phyloP scores from a whole-genome alignment of 1,140 invertebrate species.

The Aricia agestis region DNA sequence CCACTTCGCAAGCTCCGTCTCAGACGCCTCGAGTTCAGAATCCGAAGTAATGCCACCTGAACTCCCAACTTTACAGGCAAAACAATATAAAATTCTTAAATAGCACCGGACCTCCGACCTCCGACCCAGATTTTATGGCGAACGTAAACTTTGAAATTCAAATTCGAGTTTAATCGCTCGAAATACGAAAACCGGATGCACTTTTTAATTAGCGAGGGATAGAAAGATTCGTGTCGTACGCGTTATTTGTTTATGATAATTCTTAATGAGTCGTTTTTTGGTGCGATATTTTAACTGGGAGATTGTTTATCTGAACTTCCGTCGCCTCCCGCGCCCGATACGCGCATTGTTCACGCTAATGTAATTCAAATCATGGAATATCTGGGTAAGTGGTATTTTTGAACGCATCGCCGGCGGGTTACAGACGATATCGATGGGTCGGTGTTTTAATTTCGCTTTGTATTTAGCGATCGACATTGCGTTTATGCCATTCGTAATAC shows the following conservation, averaged over 20 bases:
- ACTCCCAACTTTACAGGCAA: neutral
- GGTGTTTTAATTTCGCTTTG: slow-evolving; percentile 60
- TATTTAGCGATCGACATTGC: slow-evolving; percentile 66
- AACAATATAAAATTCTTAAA: no score
- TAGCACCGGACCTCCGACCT: slow-evolving; percentile 42
- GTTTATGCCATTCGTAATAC: slow-evolving; percentile 59
- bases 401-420: slow-evolving; percentile 46
- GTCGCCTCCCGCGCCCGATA: slow-evolving; percentile 66
- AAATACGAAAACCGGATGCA: slow-evolving; percentile 56
- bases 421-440: slow-evolving; percentile 53
- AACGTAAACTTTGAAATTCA: slow-evolving; percentile 61
- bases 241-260: slow-evolving; percentile 9
- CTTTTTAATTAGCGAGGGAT: slow-evolving; percentile 63
- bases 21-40: slow-evolving; percentile 30
- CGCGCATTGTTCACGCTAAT: slow-evolving; percentile 74
- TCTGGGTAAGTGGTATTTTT: slow-evolving; percentile 71
- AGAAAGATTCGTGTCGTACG: neutral
- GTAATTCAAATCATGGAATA: slow-evolving; percentile 73
- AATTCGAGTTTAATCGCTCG: slow-evolving; percentile 62
- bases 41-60: slow-evolving; percentile 20
- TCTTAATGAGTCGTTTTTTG: slow-evolving; percentile 37
- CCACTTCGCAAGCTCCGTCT: slow-evolving; percentile 41
- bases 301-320: slow-evolving; percentile 73
- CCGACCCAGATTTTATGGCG: slow-evolving; percentile 43
- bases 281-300: slow-evolving; percentile 69